Base-by-base conservation (phyloP, 1,140 invertebrate species). In the Bombus superbus region DNA sequence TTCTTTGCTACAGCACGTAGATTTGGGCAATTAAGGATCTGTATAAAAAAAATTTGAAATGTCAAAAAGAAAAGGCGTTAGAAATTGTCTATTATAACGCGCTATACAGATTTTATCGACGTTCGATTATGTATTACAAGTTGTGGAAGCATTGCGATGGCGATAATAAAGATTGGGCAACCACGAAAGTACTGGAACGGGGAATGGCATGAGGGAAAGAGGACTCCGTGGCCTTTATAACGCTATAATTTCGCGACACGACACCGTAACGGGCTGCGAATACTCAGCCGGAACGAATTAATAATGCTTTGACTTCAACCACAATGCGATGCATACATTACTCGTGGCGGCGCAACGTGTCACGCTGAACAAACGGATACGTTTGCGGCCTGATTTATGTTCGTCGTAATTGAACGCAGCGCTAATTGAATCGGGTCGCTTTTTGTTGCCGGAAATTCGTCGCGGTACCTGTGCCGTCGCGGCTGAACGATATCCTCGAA, bases 181-280 rank as follows among this genome's bases (percentile, higher is more conserved):
- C 42, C 44, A 38, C 53, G 53, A 59, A 40, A 76, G 35, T 28
- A 8, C 15, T 8, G 25, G 8, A 35, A 28, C 22, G 22, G 13
- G 44, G 38, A 47, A 47, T 10, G n/a, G 11, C 1, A 44, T 2
- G 28, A 42, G 47, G 69, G 32, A 57, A 57, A 71, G 44, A 69
- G 59, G 69, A 1, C 13, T 18, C 10, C 68, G 35, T 40, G 57
- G 28, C 73, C 85, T 73, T 90, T 89, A 87, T 88, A 88, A 90
- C 77, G 83, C 77, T 82, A 87, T 92, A 91, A 92, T 92, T 91
- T 88, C 85, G 85, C 89, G 90, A 92, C 88, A 87, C 80, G 66
- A 86, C 77, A 77, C 81, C 84, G 86, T 89, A 89, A 87, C 88
- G 85, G 77, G 69, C 79, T 32, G 87, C 88, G 85, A 90, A 86